Evolutionary conservation across 2,113 vertebrate species (phyloP), one percentile per base, ranked within the genome.

Genomic region (Pogonocichla stellata): DNA sequence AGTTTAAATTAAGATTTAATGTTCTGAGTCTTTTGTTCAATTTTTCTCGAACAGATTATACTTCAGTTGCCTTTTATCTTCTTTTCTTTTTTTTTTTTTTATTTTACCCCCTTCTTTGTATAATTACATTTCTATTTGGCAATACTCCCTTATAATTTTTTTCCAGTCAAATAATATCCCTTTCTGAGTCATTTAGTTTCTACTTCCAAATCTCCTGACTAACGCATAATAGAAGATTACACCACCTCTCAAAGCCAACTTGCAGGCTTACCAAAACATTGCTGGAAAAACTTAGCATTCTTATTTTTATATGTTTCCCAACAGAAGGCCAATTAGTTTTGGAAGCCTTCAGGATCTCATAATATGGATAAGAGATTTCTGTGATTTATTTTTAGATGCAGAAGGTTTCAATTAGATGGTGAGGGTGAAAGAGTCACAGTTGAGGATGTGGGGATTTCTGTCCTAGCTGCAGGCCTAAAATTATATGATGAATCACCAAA

Each of bases 321-420:
- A 88, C 38, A 70, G 79, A 90, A 79, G n/a, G 38, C 18, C 0
- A 94, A 88, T 95, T 93, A 78, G 34, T 88, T 93, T 71, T 90
- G 75, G 85, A 93, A 94, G 64, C 7, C 60, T 88, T 77, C 47
- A 66, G 47, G 7, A 88, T 62, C 34, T 89, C 36, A 61, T 62
- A 85, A 72, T 57, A 61, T 17, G 56, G 58, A 65, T 51, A 78
- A 43, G 56, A 79, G 42, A 82, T 23, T 79, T 72, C 88, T 56
- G n/a, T 80, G 24, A 74, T 88, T 81, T 95, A 94, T 94, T 92
- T 95, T 90, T 80, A 90, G 93, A 74, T 83, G 58, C 64, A 97
- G 60, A 92, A 74, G 50, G 60, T 92, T 97, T 95, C 88, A 95
- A 85, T 97, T 95, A 88, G 40, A 61, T 20, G 7, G 31, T 38